Conservation (phyloP, 2,888 invertebrate species). For the Tetanocera ferruginea region DNA sequence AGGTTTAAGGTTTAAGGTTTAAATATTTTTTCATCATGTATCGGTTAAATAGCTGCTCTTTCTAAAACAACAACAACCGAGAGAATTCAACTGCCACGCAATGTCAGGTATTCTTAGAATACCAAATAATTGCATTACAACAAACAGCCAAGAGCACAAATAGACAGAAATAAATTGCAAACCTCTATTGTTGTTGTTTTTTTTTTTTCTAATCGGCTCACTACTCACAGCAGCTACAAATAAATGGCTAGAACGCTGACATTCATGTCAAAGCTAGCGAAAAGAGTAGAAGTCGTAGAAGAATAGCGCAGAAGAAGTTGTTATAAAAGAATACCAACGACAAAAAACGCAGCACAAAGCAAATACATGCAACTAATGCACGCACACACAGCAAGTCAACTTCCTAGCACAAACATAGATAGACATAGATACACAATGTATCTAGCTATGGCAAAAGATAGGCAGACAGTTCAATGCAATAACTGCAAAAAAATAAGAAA, state of each 20-base stretch:
- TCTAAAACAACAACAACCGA: too few relatives aligned
- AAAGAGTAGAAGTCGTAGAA: not conserved
- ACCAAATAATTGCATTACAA: too few relatives aligned
- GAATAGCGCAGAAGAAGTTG: not conserved
- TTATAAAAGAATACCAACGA: not conserved
- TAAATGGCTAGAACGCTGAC: slow-evolving; percentile 57
- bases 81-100: too few relatives aligned
- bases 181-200: not conserved
- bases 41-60: too few relatives aligned
- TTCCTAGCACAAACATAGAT: not conserved
- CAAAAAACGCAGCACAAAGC: not conserved
- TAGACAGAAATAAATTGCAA: too few relatives aligned
- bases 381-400: too few relatives aligned
- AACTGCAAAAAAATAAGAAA: not conserved
- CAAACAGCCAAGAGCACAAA: too few relatives aligned
- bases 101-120: too few relatives aligned
- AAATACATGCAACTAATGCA: too few relatives aligned
- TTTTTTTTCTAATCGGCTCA: not conserved
- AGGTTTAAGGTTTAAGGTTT: too few relatives aligned
- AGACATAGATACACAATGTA: not conserved
- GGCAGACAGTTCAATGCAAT: not conserved
- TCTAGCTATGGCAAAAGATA: not conserved
- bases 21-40: not conserved
- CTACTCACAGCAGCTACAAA: slow-evolving; percentile 42
- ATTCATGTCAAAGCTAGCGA: slow-evolving; percentile 62